A percentile compares a stretch with the other conserved stretches of the same genome.
Conservation (phyloP, 1,140 invertebrate species). For the Orius insidiosus region DNA sequence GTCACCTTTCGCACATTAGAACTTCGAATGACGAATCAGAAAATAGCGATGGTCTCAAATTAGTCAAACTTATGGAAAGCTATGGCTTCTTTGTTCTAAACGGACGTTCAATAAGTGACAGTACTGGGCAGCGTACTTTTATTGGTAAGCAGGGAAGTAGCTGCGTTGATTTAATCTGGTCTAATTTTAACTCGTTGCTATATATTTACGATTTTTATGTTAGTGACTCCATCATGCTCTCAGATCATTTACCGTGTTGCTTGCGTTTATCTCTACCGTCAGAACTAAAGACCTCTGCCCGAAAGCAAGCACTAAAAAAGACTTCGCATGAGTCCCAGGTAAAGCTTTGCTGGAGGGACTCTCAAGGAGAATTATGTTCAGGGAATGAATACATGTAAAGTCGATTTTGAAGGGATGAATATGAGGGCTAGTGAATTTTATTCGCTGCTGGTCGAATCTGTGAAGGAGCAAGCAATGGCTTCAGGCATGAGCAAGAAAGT, state of each 20-base stretch:
- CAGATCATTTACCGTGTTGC: conserved; percentile 4
- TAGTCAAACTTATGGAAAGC: not conserved
- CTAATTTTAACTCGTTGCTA: not conserved
- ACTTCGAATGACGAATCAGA: not conserved
- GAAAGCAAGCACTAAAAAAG: too few species aligned
- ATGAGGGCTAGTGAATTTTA: too few species aligned
- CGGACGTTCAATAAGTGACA: not conserved
- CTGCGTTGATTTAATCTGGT: conserved; percentile 1
- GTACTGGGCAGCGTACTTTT: not conserved
- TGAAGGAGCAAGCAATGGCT: too few species aligned
- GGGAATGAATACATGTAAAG: too few species aligned
- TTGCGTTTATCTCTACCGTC: too few species aligned
- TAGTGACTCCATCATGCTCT: not conserved
- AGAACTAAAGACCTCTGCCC: too few species aligned
- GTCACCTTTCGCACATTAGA: not conserved
- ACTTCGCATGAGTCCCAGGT: too few species aligned
- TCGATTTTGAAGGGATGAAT: too few species aligned
- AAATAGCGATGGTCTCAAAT: not conserved
- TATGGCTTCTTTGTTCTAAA: not conserved
- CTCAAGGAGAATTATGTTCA: too few species aligned
- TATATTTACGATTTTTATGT: not conserved
- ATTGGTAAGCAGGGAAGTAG: not conserved
- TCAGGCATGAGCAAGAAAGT: too few species aligned
- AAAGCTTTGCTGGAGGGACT: too few species aligned
- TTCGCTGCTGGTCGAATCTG: too few species aligned